These are phyloP conservation scores for Pantala flavescens DNA, from an alignment of 1,140 invertebrate species.

Conservation along the genomic window DNA sequence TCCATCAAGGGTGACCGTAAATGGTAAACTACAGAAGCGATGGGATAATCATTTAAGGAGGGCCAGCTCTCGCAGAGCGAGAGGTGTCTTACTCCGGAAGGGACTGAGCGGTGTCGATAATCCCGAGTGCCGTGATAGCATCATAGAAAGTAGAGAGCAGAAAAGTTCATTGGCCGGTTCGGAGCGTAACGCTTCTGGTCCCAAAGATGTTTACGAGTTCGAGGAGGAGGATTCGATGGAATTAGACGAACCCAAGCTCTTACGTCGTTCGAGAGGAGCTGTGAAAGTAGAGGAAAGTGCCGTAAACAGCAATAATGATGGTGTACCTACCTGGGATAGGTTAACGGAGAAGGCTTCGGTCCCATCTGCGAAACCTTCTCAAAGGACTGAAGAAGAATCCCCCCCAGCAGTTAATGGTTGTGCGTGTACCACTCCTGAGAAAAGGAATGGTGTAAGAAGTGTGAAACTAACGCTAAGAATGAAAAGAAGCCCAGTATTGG, in stretches of 20 bases:
- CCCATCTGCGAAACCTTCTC: not conserved
- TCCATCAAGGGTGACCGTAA: constrained; percentile 13
- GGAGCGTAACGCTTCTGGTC: constrained; percentile 17
- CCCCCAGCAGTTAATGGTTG: not conserved
- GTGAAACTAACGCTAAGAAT: constrained; percentile 72
- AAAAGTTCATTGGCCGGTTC: constrained; percentile 14
- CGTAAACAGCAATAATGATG: not conserved
- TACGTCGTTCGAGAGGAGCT: constrained; percentile 25
- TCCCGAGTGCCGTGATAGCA: not conserved
- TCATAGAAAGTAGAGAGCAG: constrained; percentile 8
- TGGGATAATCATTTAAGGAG: constrained; percentile 20
- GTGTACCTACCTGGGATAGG: not conserved
- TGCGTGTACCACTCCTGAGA: not conserved
- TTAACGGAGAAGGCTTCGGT: not conserved
- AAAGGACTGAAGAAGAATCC: not conserved
- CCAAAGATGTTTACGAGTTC: constrained; percentile 40
- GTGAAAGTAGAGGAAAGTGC: not conserved
- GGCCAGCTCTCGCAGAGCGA: constrained; percentile 14
- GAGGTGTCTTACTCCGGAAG: constrained; percentile 7
- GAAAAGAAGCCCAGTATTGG: constrained; percentile 72
- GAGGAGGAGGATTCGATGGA: constrained; percentile 32
- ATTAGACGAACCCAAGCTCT: constrained; percentile 19
- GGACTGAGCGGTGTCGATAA: not conserved
- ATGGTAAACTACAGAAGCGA: constrained; percentile 16
- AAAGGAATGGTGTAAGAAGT: constrained; percentile 32